phyloP scores from a whole-genome alignment of 2,888 invertebrate species.

The Ophion ventricosus region DNA sequence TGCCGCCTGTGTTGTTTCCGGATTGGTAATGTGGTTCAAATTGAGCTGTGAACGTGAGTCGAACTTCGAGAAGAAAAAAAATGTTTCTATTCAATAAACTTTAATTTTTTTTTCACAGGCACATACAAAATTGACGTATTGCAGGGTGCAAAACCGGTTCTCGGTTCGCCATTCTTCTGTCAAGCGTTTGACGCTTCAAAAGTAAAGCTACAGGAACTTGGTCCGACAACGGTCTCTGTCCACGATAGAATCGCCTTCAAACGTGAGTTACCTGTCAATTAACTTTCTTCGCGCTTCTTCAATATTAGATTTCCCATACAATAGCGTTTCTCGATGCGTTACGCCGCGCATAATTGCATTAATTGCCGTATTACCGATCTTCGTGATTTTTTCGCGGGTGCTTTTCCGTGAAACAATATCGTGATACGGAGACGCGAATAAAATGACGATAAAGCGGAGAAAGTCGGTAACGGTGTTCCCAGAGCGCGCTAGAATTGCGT shows the following conservation, averaged over 20 bases:
- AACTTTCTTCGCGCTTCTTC: not conserved
- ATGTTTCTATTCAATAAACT: not conserved
- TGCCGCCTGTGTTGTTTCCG: too few relatives aligned
- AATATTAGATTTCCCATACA: not conserved
- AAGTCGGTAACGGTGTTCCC: slow-evolving; percentile 71
- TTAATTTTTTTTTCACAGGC: slow-evolving; percentile 70
- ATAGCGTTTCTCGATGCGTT: not conserved
- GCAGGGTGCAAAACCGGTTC: slow-evolving; percentile 94
- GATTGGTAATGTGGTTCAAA: not conserved
- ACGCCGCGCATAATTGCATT: slow-evolving; percentile 6
- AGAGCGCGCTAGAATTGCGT: slow-evolving; percentile 47
- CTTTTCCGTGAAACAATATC: slow-evolving; percentile 35
- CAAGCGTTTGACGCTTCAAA: slow-evolving; percentile 95
- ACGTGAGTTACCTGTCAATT: slow-evolving; percentile 84
- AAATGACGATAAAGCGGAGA: slow-evolving; percentile 63
- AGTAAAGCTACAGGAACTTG: slow-evolving; percentile 91
- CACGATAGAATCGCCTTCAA: slow-evolving; percentile 93
- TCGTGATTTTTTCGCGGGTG: slow-evolving; percentile 6
- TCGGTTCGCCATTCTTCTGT: slow-evolving; percentile 97
- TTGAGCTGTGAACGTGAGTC: not conserved
- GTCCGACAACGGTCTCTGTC: slow-evolving; percentile 90
- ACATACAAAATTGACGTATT: slow-evolving; percentile 90
- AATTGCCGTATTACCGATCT: slow-evolving; percentile 20
- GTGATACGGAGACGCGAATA: slow-evolving; percentile 19
- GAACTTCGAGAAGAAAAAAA: not conserved